Evolutionary conservation across 1,140 invertebrate genomes (phyloP), one percentile per base, ranked within the genome.

Genomic region (Zaprionus nigranus): DNA sequence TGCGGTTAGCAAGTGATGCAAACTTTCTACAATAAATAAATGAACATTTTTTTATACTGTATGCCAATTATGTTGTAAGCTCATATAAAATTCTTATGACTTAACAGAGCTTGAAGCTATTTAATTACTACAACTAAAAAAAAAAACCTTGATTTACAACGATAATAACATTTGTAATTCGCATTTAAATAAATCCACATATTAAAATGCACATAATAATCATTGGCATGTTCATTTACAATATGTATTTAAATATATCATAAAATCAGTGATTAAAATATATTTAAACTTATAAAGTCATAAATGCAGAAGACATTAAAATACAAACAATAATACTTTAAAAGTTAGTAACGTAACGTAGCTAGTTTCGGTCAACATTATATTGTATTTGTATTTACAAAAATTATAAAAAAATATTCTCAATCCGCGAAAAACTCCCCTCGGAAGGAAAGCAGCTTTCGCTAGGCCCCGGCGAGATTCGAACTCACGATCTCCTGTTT

Each of bases 401-500:
- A 46, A 17, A 30, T n/a, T n/a, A n/a, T 20, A 65, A 34, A 57
- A 57, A 43, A 46, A 30, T 7, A 0, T 43, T 6, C 40, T n/a
- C 28, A 60, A 38, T 5, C 26, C 1, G 22, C 22, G 46, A 56
- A 38, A 49, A 38, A 49, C 5, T 5, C 15, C 9, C 9, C 7
- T 5, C 4, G 3, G 0, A 0, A 17, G 17, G 61, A 20, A 11
- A 28, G 17, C 0, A 28, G 17, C 0, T n/a, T 15, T 26, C 53
- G 67, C 67, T 62, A 76, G 93, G 93, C 93, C 92, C 93, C 93
- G 93, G 93, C 92, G 93, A 92, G 91, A 92, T 93, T 93, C 93
- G 93, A 94, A 93, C 93, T 92, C 93, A 82, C 93, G 93, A 94
- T 93, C 93, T 94, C 93, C 93, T 94, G 93, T 93, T 93, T 94